Percentiles rank a stretch among this genome's conserved stretches.
Evolutionary conservation across 2,888 invertebrate genomes (phyloP).

Genomic region (Mongoloraphidia duomilia): DNA sequence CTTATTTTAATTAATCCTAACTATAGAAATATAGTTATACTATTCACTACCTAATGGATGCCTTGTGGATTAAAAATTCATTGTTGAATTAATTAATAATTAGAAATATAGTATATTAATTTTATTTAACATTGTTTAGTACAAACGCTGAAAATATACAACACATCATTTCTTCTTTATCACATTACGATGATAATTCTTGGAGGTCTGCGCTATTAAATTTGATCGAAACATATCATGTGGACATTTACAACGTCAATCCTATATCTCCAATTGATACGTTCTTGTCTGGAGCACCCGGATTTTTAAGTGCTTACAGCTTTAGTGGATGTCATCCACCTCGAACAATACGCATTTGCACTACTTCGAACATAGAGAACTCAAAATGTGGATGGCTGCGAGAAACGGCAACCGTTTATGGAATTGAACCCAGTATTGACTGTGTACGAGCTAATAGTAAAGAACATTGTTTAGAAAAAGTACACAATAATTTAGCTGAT

Average conservation of each 20-base stretch:
- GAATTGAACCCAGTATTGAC: slow-evolving; percentile 64
- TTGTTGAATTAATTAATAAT: no score
- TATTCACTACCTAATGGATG: no score
- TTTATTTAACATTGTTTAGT: slow-evolving; percentile 21
- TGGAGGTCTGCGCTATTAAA: slow-evolving; percentile 46
- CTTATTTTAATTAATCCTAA: background rate
- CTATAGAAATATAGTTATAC: background rate
- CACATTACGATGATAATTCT: slow-evolving; percentile 25
- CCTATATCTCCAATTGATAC: slow-evolving; percentile 49
- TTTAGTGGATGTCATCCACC: slow-evolving; percentile 55
- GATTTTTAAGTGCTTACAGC: slow-evolving; percentile 50
- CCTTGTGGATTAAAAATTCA: no score
- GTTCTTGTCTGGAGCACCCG: slow-evolving; percentile 46
- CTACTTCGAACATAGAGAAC: slow-evolving; percentile 50
- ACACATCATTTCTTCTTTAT: slow-evolving; percentile 31
- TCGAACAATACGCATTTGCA: slow-evolving; percentile 45
- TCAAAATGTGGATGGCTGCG: slow-evolving; percentile 68
- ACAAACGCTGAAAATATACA: slow-evolving; percentile 35
- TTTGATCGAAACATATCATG: slow-evolving; percentile 43
- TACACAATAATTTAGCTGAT: slow-evolving; percentile 49
- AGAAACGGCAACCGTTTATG: slow-evolving; percentile 58
- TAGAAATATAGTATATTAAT: slow-evolving; percentile 1
- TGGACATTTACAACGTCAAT: slow-evolving; percentile 36
- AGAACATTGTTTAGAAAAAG: slow-evolving; percentile 53
- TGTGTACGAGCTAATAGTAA: slow-evolving; percentile 48